Conservation (phyloP, 2,888 invertebrate species). For the Cactoblastis cactorum region DNA sequence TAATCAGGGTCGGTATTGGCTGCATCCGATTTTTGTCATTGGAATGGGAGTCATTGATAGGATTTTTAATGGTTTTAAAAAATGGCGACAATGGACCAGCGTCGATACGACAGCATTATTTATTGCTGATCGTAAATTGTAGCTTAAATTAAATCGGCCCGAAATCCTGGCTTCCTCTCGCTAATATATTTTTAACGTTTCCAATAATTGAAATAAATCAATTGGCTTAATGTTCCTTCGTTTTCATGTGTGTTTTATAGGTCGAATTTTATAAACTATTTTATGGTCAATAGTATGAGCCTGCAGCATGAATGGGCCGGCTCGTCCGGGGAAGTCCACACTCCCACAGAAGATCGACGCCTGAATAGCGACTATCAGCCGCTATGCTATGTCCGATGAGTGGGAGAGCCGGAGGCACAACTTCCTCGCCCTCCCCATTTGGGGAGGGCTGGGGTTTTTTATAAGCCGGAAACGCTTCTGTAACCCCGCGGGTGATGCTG, state of each 20-base stretch:
- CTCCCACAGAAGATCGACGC: no score
- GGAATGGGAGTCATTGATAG: slow-evolving; percentile 68
- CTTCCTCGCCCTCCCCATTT: no score
- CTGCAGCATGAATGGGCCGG: no score
- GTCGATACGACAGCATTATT: slow-evolving; percentile 62
- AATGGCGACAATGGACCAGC: slow-evolving; percentile 68
- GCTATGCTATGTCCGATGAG: no score
- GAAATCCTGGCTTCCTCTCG: slow-evolving; percentile 56
- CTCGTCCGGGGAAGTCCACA: no score
- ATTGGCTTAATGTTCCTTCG: slow-evolving; percentile 38
- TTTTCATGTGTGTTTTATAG: slow-evolving; percentile 18
- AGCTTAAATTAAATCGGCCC: slow-evolving; percentile 70
- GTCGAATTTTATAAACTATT: neutral
- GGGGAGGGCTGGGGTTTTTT: no score
- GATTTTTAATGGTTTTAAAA: slow-evolving; percentile 75
- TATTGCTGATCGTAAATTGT: slow-evolving; percentile 72
- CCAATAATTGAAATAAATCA: slow-evolving; percentile 65
- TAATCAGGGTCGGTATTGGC: slow-evolving; percentile 37
- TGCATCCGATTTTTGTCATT: slow-evolving; percentile 62
- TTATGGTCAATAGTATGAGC: no score
- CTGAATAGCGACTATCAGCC: no score
- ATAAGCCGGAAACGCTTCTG: no score
- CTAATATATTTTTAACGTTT: slow-evolving; percentile 57
- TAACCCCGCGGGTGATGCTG: no score
- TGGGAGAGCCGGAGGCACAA: no score